phyloP scores from a whole-genome alignment of 2,888 invertebrate genomes.

The Lingula anatina region DNA sequence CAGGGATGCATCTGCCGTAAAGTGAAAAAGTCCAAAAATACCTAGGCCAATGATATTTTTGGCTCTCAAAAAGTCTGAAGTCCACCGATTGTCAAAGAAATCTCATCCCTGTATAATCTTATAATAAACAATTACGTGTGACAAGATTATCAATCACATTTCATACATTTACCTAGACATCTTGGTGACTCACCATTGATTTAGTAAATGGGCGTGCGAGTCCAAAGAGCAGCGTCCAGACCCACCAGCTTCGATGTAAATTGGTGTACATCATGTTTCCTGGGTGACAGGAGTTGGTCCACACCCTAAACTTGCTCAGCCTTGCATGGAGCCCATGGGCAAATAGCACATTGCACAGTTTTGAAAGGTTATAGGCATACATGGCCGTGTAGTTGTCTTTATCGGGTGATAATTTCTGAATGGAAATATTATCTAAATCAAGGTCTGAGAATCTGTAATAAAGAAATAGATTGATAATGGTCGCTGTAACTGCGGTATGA shows the following conservation, averaged over 20 bases:
- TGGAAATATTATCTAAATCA: slow-evolving; percentile 42
- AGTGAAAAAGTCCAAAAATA: no score
- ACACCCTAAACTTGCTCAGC: slow-evolving; percentile 23
- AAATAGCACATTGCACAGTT: slow-evolving; percentile 81
- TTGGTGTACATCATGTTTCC: slow-evolving; percentile 77
- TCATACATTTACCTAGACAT: no score
- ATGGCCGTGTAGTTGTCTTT: slow-evolving; percentile 71
- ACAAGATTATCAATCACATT: no score
- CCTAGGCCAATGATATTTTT: no score
- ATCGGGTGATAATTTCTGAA: slow-evolving; percentile 63
- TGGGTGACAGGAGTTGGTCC: slow-evolving; percentile 40
- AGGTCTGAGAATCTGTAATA: slow-evolving; percentile 40
- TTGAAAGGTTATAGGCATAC: slow-evolving; percentile 81
- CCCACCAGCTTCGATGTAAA: slow-evolving; percentile 78
- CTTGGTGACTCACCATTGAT: slow-evolving; percentile 72
- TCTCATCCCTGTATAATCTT: no score
- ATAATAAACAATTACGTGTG: no score
- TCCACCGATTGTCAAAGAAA: no score
- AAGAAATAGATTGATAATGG: slow-evolving; percentile 5
- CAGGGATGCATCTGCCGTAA: no score
- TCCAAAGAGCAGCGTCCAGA: slow-evolving; percentile 72
- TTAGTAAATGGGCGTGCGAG: slow-evolving; percentile 89
- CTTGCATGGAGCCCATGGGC: slow-evolving; percentile 66
- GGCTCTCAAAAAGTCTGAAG: no score
- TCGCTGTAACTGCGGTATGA: no score